A percentile compares a stretch with the other conserved stretches of the same genome.
Evolutionary conservation across 2,888 invertebrate species (phyloP).

Genomic region (Tenthredo mesomela): DNA sequence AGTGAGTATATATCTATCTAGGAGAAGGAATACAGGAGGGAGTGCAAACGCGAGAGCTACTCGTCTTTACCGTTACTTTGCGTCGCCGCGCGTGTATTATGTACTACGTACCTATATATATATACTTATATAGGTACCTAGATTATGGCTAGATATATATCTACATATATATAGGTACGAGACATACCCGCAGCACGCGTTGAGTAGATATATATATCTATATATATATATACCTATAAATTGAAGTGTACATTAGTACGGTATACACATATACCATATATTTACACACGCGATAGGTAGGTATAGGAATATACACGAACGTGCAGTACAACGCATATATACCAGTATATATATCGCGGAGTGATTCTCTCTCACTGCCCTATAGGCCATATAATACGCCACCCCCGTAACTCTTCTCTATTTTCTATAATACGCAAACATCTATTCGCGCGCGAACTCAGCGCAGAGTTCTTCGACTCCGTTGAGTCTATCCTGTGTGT

Average conservation of each 20-base stretch:
- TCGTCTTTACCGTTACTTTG: slow-evolving; percentile 69
- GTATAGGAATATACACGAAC: background rate
- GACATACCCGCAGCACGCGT: no score
- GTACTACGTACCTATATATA: background rate
- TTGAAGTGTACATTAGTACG: background rate
- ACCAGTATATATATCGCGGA: background rate
- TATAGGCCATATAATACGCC: background rate
- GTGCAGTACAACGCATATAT: background rate
- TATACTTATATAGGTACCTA: no score
- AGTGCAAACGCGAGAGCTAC: slow-evolving; percentile 54
- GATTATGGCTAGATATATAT: no score
- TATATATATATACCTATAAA: background rate
- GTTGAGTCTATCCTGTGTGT: background rate
- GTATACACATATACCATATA: background rate
- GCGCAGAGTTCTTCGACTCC: background rate
- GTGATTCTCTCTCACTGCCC: background rate
- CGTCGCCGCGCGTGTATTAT: slow-evolving; percentile 10
- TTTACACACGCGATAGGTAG: background rate
- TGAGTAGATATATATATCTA: background rate
- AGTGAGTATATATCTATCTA: background rate
- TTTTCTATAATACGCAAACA: background rate
- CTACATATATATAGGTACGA: no score
- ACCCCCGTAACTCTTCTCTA: background rate
- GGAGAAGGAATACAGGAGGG: slow-evolving; percentile 59
- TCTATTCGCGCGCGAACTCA: background rate